Evolutionary conservation across 1,140 invertebrate genomes (phyloP).

Genomic region (Lordiphosa collinella): DNA sequence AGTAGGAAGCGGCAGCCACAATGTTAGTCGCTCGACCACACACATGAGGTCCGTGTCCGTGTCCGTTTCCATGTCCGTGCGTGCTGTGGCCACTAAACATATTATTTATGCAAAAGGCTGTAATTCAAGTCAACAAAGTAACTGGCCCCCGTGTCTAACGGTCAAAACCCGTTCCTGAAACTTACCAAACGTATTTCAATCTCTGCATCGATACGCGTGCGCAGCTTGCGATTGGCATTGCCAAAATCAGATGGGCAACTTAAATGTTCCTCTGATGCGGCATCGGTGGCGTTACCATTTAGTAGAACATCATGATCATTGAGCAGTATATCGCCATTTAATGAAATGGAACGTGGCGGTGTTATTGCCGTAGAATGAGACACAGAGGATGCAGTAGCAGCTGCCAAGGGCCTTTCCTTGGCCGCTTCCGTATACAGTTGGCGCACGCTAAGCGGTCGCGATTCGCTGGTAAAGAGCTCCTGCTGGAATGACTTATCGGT

Average conservation of each 20-base stretch:
- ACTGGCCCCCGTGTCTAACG: constrained; percentile 29
- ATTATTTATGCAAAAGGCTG: constrained; percentile 59
- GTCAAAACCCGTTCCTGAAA: constrained; percentile 39
- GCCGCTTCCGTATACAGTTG: constrained; percentile 87
- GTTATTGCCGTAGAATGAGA: constrained; percentile 51
- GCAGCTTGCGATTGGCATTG: constrained; percentile 84
- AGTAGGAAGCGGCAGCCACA: constrained; percentile 21
- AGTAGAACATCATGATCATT: constrained; percentile 65
- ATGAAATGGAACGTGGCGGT: constrained; percentile 56
- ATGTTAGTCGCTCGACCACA: constrained; percentile 50
- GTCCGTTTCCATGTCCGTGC: constrained; percentile 21
- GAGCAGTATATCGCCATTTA: constrained; percentile 63
- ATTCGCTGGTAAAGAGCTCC: constrained; percentile 85
- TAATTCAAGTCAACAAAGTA: constrained; percentile 4
- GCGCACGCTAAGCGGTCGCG: constrained; percentile 82
- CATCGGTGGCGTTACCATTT: constrained; percentile 32
- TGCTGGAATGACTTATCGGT: constrained; percentile 83
- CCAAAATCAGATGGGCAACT: constrained; percentile 89
- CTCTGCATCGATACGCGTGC: constrained; percentile 87
- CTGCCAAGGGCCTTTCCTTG: constrained; percentile 78
- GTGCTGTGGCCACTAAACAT: constrained; percentile 20
- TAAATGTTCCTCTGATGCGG: constrained; percentile 80
- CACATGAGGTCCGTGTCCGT: constrained; percentile 44
- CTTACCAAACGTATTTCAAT: constrained; percentile 93
- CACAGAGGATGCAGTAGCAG: constrained; percentile 50